These are phyloP conservation scores for Glossophaga mutica DNA, from an alignment of 2,797 vertebrate genomes.

Conservation along the genomic window DNA sequence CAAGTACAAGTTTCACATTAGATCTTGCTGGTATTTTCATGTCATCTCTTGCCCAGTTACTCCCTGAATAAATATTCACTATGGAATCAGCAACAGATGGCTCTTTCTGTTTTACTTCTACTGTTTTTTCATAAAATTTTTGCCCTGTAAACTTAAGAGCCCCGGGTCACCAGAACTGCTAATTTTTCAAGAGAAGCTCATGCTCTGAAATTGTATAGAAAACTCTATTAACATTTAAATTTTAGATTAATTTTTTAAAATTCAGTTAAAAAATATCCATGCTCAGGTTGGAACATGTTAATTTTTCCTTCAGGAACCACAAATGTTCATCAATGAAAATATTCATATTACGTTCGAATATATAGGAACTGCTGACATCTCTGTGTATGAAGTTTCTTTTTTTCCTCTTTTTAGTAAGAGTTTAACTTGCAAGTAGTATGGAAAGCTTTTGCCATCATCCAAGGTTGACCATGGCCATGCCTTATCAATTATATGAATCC, in stretches of 20 bases:
- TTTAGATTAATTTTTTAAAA: not conserved
- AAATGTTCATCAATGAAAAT: not conserved
- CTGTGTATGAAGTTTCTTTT: not conserved
- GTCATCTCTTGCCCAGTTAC: not conserved
- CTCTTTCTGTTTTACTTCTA: not conserved
- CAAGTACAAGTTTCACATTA: not conserved
- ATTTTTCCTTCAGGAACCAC: not conserved
- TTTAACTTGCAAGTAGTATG: not conserved
- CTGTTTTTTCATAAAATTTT: not conserved
- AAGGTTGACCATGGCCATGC: not conserved
- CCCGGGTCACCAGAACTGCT: not conserved
- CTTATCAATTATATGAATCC: not conserved
- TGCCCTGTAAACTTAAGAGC: not conserved
- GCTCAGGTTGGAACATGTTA: not conserved
- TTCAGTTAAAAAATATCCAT: not conserved
- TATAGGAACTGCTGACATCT: not conserved
- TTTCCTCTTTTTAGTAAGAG: not conserved
- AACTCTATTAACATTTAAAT: not conserved
- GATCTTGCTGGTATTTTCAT: not conserved
- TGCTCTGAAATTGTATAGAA: not conserved
- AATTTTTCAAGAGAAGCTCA: not conserved
- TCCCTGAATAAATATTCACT: not conserved
- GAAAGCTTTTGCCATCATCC: not conserved
- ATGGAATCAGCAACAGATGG: not conserved
- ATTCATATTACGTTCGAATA: not conserved